These are phyloP conservation scores for Amazona guildingii DNA, from an alignment of 2,113 vertebrate species.

Conservation along the genomic window DNA sequence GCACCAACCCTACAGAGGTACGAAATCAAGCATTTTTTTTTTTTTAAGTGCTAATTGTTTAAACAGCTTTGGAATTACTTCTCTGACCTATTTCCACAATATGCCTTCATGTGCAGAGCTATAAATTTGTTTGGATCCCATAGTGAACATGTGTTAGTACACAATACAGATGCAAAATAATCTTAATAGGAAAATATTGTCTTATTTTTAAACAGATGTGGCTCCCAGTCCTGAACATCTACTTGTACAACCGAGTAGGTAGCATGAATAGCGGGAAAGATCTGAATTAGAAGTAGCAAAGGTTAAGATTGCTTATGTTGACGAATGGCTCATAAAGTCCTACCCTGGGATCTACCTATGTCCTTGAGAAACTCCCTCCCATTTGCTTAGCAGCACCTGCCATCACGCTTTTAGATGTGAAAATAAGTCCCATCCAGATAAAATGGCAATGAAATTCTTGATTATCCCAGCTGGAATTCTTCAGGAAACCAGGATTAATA, in stretches of 20 bases:
- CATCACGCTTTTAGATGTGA: neutral
- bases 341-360: neutral
- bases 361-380: neutral
- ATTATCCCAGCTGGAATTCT: neutral
- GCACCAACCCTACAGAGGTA: neutral
- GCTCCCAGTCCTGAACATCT: neutral
- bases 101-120: neutral
- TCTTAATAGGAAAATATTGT: neutral
- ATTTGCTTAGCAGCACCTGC: neutral
- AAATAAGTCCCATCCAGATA: neutral
- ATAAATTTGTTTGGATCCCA: neutral
- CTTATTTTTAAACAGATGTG: neutral
- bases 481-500: neutral
- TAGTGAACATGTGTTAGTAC: neutral
- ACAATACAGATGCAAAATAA: neutral
- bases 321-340: neutral
- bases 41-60: neutral
- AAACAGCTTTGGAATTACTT: neutral
- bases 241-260: neutral
- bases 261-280: neutral
- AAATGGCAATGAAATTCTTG: neutral
- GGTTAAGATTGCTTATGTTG: neutral
- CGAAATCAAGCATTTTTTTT: accelerated
- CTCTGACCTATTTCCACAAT: neutral
- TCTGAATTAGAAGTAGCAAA: neutral